Base-by-base conservation (phyloP, 2,888 invertebrate species). In the Harpalus rufipes region DNA sequence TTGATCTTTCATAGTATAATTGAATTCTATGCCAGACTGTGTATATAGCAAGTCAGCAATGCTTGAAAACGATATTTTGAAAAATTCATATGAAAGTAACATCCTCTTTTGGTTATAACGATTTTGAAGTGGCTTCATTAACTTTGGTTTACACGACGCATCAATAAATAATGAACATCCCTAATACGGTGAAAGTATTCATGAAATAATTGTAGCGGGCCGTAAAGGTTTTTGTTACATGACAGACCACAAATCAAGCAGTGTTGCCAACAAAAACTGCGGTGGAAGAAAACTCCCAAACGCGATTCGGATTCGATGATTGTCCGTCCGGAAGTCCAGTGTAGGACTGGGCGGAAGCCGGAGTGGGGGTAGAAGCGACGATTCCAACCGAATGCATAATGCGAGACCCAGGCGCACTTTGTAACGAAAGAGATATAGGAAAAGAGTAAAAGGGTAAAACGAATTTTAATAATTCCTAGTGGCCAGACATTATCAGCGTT, bases 391-490 rank as follows among this genome's bases (percentile, higher is more conserved):
- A 84, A 84, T 84, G 84, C 84, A 84, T 84, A 84, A 84, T 84
- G 78, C 56, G 84, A 58, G 78, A 32, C 32, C 56, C 56, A 78
- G 78, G 78, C 56, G 58, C 12, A 78, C 78, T 78, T 84, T 84
- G 84, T 84, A 84, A 84, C 84, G 83, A 89, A 89, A 89, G 89
- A 89, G 88, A 89, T 90, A 89, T 89, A 89, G 88, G 88, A 88
- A 88, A 88, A 89, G 88, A 89, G 89, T 89, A 89, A 89, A 86
- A 89, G 89, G 89, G 89, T 89, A 87, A 87, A 88, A 87, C 89
- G 88, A 89, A 88, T 90, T 90, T 90, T 90, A 90, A 90, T 90
- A 89, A 89, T 89, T 90, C 88, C 88, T 88, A 87, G 88, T 85
- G 87, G 87, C 87, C 87, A 88, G 89, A 89, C 89, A 88, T 89